Evolutionary conservation across 2,797 vertebrate genomes (phyloP), one percentile per base, ranked within the genome.

Genomic region (Melanotaenia parkinsoni): DNA sequence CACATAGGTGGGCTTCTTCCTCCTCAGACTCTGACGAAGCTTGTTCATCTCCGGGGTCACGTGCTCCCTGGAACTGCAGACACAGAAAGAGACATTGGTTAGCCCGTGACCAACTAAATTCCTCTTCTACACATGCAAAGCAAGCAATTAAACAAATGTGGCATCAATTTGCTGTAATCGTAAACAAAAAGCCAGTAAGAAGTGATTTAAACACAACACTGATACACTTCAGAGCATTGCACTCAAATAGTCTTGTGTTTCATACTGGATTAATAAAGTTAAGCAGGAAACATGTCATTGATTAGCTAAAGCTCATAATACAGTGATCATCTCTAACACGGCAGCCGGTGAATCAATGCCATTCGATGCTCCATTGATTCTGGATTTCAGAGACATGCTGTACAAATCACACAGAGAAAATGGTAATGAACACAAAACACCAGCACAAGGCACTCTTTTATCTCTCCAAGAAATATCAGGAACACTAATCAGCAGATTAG

Each of bases 11-110:
- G 95, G 96, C 93, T 97, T 97, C 92, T 97, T 96, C 87, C 96
- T 95, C 87, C 96, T 92, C 86, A 98, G 94, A 79, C 97, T 98
- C 94, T 97, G 96, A 69, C 96, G 94, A 90, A 98, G 94, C 93
- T 97, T 98, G 94, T 97, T 97, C 97, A 98, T 98, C 88, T 95
- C 95, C 87, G 92, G 92, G 84, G 89, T 94, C 89, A 94, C 94
- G 92, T 95, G 93, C 74, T 93, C 95, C 90, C 90, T 91, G 88
- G 82, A 91, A 71, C 94, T 95, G 88, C 38, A 16, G 47, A 80
- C 54, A 81, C 12, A 80, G n/a, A 33, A 6, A 70, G 8, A 2
- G 8, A 67, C 0, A 1, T 0, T 14, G 26, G 68, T 32, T 24
- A 2, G 3, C 2, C 24, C 16, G 40, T 2, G 28, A 38, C 6